Percentiles rank a stretch among this genome's conserved stretches.
phyloP scores from a whole-genome alignment of 2,113 vertebrate species.

The Albula goreensis region DNA sequence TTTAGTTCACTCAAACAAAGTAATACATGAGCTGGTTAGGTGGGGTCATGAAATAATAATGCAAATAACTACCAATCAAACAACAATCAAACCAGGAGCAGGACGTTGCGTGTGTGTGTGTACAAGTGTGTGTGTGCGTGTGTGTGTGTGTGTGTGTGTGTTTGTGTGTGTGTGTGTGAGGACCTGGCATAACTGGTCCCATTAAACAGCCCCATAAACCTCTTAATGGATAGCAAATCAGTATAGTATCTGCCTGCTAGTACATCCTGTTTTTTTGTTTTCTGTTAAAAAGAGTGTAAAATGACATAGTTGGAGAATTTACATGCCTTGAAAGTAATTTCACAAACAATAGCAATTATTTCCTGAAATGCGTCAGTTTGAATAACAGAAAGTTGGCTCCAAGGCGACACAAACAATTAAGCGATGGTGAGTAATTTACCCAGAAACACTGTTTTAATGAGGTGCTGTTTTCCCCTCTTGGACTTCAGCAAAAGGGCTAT shows the following conservation, averaged over 20 bases:
- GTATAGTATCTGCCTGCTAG: not conserved
- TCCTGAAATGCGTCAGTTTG: not conserved
- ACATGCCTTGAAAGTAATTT: not conserved
- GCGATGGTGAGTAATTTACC: not conserved
- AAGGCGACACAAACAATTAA: not conserved
- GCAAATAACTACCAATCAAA: too few relatives aligned
- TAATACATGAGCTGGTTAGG: too few relatives aligned
- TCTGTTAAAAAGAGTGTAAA: not conserved
- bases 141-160: too few relatives aligned
- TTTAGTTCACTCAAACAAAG: too few relatives aligned
- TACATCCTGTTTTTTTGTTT: not conserved
- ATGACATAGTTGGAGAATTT: not conserved
- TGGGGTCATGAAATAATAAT: too few relatives aligned
- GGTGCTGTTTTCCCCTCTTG: not conserved
- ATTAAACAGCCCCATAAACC: too few relatives aligned
- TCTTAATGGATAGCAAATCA: not conserved
- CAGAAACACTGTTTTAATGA: constrained; percentile 7
- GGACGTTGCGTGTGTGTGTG: too few relatives aligned
- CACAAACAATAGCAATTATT: constrained; percentile 4
- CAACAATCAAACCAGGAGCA: too few relatives aligned
- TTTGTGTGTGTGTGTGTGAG: too few relatives aligned
- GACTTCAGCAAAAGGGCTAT: not conserved
- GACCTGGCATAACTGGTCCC: too few relatives aligned
- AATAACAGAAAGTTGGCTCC: not conserved
- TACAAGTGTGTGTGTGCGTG: too few relatives aligned